Percentiles rank a stretch among this genome's conserved stretches.
phyloP scores from a whole-genome alignment of 2,797 vertebrate species.

The Sarcoramphus papa region DNA sequence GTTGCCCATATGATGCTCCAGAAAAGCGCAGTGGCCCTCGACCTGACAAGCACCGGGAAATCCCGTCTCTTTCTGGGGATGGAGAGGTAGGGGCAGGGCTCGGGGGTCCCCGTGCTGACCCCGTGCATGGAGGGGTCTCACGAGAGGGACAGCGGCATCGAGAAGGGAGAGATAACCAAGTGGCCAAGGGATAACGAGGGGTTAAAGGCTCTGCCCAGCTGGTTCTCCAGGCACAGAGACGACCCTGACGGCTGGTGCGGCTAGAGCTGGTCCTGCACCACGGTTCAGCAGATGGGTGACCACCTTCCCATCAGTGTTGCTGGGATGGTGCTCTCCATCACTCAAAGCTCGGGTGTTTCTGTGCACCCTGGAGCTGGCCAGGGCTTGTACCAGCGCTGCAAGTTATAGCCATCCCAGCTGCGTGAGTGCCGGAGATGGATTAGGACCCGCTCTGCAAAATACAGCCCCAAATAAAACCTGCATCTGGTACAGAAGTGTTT shows the following conservation, averaged over 20 bases:
- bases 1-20: not conserved
- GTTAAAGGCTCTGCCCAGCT: not conserved
- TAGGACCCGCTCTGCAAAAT: not conserved
- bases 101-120: not conserved
- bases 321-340: not conserved
- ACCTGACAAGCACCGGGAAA: not conserved
- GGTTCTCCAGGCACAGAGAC: not conserved
- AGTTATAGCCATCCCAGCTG: not conserved
- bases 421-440: accelerated
- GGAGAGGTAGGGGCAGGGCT: not conserved
- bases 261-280: not conserved
- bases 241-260: accelerated
- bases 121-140: not conserved
- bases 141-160: not conserved
- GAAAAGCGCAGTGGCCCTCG: not conserved
- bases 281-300: accelerated
- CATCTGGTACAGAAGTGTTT: not conserved
- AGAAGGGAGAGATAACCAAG: not conserved
- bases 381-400: not conserved
- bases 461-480: not conserved
- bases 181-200: not conserved
- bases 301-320: not conserved
- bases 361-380: not conserved
- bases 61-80: not conserved
- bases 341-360: not conserved